Evolutionary conservation across 2,888 invertebrate genomes (phyloP).

Genomic region (Phoronis australis): DNA sequence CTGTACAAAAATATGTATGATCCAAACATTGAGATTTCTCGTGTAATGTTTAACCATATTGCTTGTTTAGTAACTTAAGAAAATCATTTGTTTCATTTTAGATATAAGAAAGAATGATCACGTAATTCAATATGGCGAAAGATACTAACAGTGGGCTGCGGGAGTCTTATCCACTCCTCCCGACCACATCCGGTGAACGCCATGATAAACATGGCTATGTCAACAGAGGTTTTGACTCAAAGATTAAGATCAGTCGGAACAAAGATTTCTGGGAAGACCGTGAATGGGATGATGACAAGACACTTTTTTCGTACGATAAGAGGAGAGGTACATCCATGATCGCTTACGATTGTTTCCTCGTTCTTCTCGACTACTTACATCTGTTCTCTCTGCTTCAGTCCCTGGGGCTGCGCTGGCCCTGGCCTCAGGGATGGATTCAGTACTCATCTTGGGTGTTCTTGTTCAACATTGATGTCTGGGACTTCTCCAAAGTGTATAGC

Average conservation of each 20-base stretch:
- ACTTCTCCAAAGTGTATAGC: constrained; percentile 31
- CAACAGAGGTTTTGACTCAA: background rate
- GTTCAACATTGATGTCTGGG: constrained; percentile 43
- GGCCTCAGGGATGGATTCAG: constrained; percentile 30
- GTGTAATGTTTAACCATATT: too few relatives aligned
- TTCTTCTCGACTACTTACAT: constrained; percentile 34
- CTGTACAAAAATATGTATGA: too few relatives aligned
- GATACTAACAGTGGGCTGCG: too few relatives aligned
- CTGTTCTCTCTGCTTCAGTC: constrained; percentile 39
- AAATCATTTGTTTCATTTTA: too few relatives aligned
- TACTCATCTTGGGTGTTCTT: constrained; percentile 29
- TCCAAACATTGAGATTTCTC: too few relatives aligned
- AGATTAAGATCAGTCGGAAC: constrained; percentile 9
- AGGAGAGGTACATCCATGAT: constrained; percentile 31
- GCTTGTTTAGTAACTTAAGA: too few relatives aligned
- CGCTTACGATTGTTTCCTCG: constrained; percentile 28
- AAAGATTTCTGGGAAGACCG: constrained; percentile 13
- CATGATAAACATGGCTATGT: too few relatives aligned
- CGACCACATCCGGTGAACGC: too few relatives aligned
- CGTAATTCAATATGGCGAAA: too few relatives aligned
- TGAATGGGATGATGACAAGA: constrained; percentile 28
- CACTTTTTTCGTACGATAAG: constrained; percentile 24
- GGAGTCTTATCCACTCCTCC: too few relatives aligned
- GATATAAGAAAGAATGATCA: too few relatives aligned
- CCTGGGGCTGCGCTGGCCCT: constrained; percentile 42